Conservation (phyloP, 1,140 invertebrate genomes). For the Lepidurus arcticus region DNA sequence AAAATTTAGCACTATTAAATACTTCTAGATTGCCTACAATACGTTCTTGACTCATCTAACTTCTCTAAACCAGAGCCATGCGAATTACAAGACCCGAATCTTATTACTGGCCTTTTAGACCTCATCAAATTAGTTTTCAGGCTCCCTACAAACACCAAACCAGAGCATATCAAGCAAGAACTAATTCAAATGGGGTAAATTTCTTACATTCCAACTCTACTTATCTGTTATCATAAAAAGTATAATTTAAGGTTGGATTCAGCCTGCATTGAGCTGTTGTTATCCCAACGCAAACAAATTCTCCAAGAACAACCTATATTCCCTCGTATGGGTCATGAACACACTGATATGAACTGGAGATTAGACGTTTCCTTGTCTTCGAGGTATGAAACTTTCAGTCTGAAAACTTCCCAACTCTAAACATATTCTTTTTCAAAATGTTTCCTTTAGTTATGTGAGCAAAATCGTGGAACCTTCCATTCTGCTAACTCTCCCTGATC, state of each 20-base stretch:
- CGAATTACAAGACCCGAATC: neutral
- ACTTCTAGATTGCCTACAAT: neutral
- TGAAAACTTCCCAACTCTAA: neutral
- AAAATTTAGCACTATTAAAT: neutral
- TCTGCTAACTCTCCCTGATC: neutral
- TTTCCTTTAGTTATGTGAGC: neutral
- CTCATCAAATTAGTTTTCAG: neutral
- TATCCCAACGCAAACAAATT: neutral
- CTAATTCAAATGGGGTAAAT: neutral
- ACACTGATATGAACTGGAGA: neutral
- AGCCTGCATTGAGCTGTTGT: neutral
- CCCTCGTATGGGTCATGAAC: neutral
- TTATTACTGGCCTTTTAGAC: neutral
- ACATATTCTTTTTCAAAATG: neutral
- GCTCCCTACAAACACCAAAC: neutral
- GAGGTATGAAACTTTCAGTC: neutral
- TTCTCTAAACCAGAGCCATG: neutral
- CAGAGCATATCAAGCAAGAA: neutral
- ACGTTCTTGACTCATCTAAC: neutral
- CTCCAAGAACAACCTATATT: neutral
- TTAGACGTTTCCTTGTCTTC: neutral
- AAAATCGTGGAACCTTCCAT: neutral
- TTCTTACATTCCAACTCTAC: neutral
- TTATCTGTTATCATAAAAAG: neutral
- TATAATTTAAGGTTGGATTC: neutral